Evolutionary conservation across 2,113 vertebrate genomes (phyloP), one percentile per base, ranked within the genome.

Genomic region (Chamaea fasciata): DNA sequence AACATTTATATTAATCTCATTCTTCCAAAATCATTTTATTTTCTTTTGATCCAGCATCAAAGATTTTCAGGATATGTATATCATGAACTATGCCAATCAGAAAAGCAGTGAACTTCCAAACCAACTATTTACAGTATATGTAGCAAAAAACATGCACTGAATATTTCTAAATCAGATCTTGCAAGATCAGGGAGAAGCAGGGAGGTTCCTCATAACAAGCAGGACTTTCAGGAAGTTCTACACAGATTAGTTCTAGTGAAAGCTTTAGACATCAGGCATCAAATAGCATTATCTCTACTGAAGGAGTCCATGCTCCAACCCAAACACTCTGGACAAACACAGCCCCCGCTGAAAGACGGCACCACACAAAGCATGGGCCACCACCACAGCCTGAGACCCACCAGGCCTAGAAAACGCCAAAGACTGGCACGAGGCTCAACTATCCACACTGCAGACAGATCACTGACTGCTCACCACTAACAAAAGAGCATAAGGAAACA

Each of bases 41-140:
- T 84, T 81, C 73, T 83, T 96, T 93, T 97, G 86, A 92, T 95
- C 69, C 67, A 60, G 71, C 88, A 94, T 89, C 79, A 97, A 96
- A 94, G 85, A 63, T 35, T 75, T 86, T 37, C 30, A 59, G 42
- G 37, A 49, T 85, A 50, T 2, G 31, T n/a, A 9, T 35, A 75
- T 69, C 46, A 89, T 89, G 95, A 93, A 53, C 55, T 76, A 60
- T 53, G 77, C 39, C 88, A 90, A 68, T 86, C 70, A 91, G 70
- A 73, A 83, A 10, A 83, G 37, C 65, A 80, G 23, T 59, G 42
- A 90, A 80, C 44, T 55, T 76, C 55, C 75, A 87, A 85, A 41
- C 41, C 67, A 85, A 41, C 41, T 50, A 16, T 39, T 80, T 92
- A 81, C 31, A 63, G 11, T 49, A 21, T 3, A 90, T 10, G 6